A percentile compares a stretch with the other conserved stretches of the same genome.
phyloP scores from a whole-genome alignment of 2,797 vertebrate species.

The Gorsachius magnificus region DNA sequence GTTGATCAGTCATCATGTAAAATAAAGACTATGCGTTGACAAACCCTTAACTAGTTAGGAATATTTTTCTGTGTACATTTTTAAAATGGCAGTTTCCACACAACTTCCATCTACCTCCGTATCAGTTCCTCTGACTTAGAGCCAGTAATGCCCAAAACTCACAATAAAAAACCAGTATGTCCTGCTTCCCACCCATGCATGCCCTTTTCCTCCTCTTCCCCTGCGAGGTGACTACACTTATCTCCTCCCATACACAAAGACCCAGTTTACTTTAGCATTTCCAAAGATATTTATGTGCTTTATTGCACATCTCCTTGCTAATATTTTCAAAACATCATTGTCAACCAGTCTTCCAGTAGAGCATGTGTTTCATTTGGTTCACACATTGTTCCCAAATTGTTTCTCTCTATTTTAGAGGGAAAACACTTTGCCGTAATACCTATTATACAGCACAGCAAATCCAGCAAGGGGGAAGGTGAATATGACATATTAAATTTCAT shows the following conservation, averaged over 20 bases:
- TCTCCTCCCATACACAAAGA: neutral
- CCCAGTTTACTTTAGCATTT: neutral
- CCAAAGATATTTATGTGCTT: neutral
- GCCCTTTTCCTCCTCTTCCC: neutral
- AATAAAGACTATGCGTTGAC: neutral
- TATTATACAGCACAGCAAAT: neutral
- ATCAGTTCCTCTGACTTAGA: neutral
- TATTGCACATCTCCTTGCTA: neutral
- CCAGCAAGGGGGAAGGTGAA: neutral
- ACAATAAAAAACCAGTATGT: fast-evolving
- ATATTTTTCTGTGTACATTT: neutral
- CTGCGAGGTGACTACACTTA: neutral
- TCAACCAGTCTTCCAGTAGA: neutral
- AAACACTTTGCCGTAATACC: neutral
- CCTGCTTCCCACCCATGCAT: neutral
- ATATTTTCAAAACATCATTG: neutral
- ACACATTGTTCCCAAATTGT: neutral
- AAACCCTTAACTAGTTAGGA: neutral
- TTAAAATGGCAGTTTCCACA: neutral
- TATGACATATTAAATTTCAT: neutral
- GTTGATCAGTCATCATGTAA: neutral
- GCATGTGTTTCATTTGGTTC: neutral
- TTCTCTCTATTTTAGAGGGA: neutral
- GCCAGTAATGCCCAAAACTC: neutral
- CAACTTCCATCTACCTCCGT: neutral